Percentiles rank a stretch among this genome's conserved stretches.
phyloP scores from a whole-genome alignment of 2,113 vertebrate genomes.

The Oreochromis tanganicae region DNA sequence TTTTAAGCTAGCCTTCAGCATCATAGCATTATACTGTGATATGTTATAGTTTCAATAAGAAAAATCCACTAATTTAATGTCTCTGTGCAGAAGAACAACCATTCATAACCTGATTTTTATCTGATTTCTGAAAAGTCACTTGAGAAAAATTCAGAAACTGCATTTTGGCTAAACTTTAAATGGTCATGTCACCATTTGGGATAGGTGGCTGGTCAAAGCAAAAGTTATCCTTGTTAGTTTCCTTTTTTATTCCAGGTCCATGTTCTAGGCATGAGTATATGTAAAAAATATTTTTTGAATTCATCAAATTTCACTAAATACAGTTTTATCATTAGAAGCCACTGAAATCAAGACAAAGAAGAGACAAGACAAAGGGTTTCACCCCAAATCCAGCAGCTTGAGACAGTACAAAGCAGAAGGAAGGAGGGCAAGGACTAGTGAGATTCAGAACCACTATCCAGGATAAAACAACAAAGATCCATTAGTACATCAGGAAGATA shows the following conservation, averaged over 20 bases:
- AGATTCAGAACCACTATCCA: background rate
- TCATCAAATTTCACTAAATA: background rate
- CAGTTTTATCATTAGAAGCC: background rate
- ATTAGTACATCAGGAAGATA: background rate
- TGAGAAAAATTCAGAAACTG: background rate
- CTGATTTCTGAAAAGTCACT: background rate
- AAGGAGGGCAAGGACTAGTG: background rate
- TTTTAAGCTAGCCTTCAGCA: background rate
- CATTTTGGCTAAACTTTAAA: background rate
- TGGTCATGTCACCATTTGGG: background rate
- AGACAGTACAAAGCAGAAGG: background rate
- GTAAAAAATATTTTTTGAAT: background rate
- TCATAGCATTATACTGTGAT: background rate
- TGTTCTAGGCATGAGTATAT: background rate
- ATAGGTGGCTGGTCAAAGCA: background rate
- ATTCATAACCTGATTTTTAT: background rate
- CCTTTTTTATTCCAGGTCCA: background rate
- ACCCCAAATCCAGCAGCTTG: background rate
- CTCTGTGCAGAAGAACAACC: background rate
- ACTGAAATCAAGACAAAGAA: background rate
- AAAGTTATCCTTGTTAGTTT: background rate
- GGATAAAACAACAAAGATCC: background rate
- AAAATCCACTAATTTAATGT: fast-evolving
- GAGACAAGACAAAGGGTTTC: too few species aligned
- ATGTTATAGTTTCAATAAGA: background rate